Base-by-base conservation (phyloP, 2,888 invertebrate genomes). In the Brenthis daphne region DNA sequence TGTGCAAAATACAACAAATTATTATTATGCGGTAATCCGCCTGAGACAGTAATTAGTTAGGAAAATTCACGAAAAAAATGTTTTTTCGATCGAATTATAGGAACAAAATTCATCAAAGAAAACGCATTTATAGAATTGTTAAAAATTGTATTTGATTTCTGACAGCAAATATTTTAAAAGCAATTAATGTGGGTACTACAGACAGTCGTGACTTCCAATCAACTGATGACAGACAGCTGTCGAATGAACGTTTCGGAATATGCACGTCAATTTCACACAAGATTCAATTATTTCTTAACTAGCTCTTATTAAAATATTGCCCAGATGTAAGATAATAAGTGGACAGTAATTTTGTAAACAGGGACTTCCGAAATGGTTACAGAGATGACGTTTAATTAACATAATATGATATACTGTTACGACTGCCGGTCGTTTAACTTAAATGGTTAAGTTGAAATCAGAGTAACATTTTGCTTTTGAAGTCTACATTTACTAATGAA, bases 161-260 rank as follows among this genome's bases (percentile, higher is more conserved):
- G 13, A 50, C 48, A 53, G 75, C 71, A 64, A 74, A 74, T 75
- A 77, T 77, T 69, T 70, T 65, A 55, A 64, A 63, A 60, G 60
- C 65, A 65, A 56, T 65, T 56, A 61, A 60, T 65, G 51, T 48
- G 43, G 51, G 16, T 47, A 57, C 70, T 56, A 64, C 48, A 63
- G 60, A 54, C 54, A 43, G 57, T 57, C 24, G 47, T 57, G 51
- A 54, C 48, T 65, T 68, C 64, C 68, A 72, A 66, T 68, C 70
- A 64, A 67, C 55, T 29, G 60, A 63, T 55, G 65, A 67, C 68
- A 71, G 63, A 57, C 56, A 66, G 60, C 43, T 67, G 33, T 61
- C 55, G 48, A 55, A 54, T 61, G 13, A 20, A 61, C 29, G n/a
- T 33, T 61, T 51, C n/a, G 16, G 48, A 50, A 61, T 50, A 16